These are phyloP conservation scores for Scyliorhinus canicula DNA, from an alignment of 2,797 vertebrate species.

Conservation along the genomic window DNA sequence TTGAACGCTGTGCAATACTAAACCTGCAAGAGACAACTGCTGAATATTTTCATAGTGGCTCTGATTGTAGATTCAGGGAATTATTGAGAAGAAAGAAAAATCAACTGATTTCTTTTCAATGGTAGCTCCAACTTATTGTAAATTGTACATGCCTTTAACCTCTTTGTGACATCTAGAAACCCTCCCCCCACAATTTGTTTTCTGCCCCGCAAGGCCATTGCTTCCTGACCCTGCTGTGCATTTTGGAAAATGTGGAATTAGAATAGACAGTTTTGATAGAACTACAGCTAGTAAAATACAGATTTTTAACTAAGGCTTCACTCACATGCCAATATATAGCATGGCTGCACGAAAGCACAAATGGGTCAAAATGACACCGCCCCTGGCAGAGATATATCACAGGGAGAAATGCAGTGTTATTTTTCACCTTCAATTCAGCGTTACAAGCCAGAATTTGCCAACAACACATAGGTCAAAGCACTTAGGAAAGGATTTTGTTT, in stretches of 20 bases:
- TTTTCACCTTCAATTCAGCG: neutral
- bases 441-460: neutral
- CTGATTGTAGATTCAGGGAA: neutral
- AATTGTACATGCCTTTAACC: neutral
- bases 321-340: neutral
- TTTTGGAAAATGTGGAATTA: neutral
- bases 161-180: neutral
- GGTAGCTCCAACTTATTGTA: neutral
- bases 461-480: neutral
- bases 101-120: neutral
- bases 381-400: neutral
- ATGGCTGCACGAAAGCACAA: neutral
- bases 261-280: neutral
- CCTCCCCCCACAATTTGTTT: neutral
- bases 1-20: neutral
- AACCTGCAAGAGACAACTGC: neutral
- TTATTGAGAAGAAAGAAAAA: neutral
- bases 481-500: neutral
- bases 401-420: neutral
- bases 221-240: neutral
- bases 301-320: neutral
- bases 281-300: neutral
- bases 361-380: neutral
- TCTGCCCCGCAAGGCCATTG: neutral
- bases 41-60: slow-evolving; percentile 14